phyloP scores from a whole-genome alignment of 2,797 vertebrate species.

The Pseudochirops corinnae region DNA sequence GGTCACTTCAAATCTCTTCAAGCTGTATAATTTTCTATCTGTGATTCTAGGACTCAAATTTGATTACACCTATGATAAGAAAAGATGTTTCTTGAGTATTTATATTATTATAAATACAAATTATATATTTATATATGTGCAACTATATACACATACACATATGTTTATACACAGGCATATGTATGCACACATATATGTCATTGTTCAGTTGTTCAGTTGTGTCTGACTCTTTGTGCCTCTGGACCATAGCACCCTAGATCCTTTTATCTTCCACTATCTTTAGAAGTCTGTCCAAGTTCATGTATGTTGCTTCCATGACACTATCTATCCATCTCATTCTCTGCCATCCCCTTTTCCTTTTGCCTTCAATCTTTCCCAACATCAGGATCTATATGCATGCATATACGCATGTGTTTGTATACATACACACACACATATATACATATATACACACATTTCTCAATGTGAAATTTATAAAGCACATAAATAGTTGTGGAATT shows the following conservation, averaged over 20 bases:
- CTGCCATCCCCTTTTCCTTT: background rate
- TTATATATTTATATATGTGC: background rate
- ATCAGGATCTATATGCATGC: background rate
- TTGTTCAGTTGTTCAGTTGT: background rate
- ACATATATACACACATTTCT: background rate
- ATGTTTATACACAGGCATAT: background rate
- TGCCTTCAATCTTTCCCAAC: background rate
- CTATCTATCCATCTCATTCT: background rate
- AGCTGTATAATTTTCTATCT: background rate
- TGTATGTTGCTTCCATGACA: background rate
- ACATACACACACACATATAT: too few species aligned
- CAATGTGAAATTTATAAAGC: background rate
- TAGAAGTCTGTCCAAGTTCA: background rate
- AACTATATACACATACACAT: background rate
- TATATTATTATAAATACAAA: background rate
- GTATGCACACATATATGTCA: background rate
- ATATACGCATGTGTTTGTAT: background rate
- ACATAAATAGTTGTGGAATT: background rate
- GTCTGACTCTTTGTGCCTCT: background rate
- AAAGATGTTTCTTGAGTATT: background rate
- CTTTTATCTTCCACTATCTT: background rate
- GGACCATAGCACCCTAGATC: background rate
- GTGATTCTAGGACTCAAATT: background rate
- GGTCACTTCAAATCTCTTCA: conserved; percentile 15
- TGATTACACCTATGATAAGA: background rate